phyloP scores from a whole-genome alignment of 2,888 invertebrate genomes.

The Machimus atricapillus region DNA sequence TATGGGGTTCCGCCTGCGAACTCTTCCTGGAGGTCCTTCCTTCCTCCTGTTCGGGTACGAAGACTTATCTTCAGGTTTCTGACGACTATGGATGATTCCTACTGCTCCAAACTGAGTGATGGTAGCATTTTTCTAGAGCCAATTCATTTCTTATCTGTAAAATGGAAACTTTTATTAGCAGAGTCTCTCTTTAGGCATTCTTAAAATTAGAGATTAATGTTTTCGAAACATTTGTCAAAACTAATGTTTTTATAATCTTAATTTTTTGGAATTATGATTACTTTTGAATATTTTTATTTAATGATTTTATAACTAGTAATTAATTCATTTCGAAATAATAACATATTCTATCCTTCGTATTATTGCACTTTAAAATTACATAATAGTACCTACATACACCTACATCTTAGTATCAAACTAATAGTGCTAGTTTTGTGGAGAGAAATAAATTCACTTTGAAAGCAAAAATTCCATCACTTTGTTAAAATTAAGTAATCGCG shows the following conservation, averaged over 20 bases:
- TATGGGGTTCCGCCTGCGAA: constrained; percentile 17
- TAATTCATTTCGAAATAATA: neutral
- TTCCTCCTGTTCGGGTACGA: neutral
- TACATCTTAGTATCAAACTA: too few relatives aligned
- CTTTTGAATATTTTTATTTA: neutral
- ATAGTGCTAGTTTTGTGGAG: too few relatives aligned
- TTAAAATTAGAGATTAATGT: neutral
- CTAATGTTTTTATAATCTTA: neutral
- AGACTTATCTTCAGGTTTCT: neutral
- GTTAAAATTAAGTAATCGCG: neutral
- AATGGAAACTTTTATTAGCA: neutral
- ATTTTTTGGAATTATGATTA: neutral
- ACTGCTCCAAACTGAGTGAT: neutral
- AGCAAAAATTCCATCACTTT: too few relatives aligned
- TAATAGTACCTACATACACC: too few relatives aligned
- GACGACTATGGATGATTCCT: neutral
- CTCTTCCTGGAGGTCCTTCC: constrained; percentile 6
- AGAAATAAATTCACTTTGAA: too few relatives aligned
- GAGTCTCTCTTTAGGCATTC: neutral
- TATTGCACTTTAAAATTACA: neutral
- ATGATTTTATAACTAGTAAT: neutral
- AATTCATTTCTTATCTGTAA: neutral
- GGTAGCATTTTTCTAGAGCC: neutral
- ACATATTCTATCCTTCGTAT: neutral
- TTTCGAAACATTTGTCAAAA: neutral